Evolutionary conservation across 2,113 vertebrate species (phyloP), one percentile per base, ranked within the genome.

Genomic region (Isurus oxyrinchus): DNA sequence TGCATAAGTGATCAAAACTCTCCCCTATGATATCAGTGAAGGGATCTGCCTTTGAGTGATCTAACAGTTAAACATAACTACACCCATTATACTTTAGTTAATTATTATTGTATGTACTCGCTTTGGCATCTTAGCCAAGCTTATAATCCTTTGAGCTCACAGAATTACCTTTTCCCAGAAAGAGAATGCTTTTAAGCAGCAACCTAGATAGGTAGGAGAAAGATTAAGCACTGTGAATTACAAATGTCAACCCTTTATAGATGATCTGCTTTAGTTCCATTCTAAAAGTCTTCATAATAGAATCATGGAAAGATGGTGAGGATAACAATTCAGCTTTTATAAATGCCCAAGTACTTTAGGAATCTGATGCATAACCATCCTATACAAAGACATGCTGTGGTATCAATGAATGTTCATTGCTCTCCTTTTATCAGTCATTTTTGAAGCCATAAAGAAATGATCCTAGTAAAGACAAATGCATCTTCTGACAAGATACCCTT

Each of bases 161-260:
- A n/a, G 59, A 55, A 66, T 94, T 94, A 94, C 23, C 91, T 61
- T 94, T 94, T 40, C 91, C 61, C 91, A 94, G 91, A 55, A 94
- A 66, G 57, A 63, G 91, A 94, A 63, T 94, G 91, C 61, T 94
- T 40, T 66, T 94, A 94, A 94, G 61, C 91, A 66, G 59, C 91
- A 61, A 40, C n/a, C 91, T 59, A 66, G 35, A 63, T 44, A 66
- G 91, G 35, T n/a, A 66, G 91, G 35, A 40, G 19, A 66, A 94
- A 94, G 91, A 94, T 94, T 94, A 94, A 94, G n/a, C 61, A 66
- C 16, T 44, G 6, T 63, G 91, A 94, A 66, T 27, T 21, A 94
- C 91, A 44, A 94, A 94, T 66, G 61, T 23, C n/a, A 94, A 40
- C 16, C n/a, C 59, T 94, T 94, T 63, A 63, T 94, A 11, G 61